Evolutionary conservation across 2,797 vertebrate genomes (phyloP).

Genomic region (Clarias fuscus): DNA sequence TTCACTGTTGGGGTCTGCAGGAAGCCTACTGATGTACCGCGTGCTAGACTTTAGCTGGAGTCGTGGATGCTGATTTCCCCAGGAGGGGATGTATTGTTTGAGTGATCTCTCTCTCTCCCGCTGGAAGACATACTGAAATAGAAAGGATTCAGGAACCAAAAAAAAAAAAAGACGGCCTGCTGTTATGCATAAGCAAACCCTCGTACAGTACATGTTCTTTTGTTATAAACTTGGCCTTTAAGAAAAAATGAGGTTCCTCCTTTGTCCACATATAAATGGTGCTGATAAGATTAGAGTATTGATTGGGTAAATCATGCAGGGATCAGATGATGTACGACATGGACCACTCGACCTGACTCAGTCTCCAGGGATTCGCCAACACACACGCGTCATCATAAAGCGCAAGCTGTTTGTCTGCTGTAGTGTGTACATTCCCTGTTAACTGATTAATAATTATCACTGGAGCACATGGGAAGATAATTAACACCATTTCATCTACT

Average conservation of each 20-base stretch:
- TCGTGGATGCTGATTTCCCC: constrained; percentile 17
- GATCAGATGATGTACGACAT: background rate
- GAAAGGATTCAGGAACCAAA: background rate
- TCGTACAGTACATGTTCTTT: background rate
- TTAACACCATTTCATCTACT: background rate
- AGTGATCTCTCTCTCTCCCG: constrained; percentile 8
- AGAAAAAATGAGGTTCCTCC: background rate
- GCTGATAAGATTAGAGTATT: constrained; percentile 31
- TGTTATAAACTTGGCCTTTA: constrained; percentile 15
- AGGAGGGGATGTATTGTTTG: constrained; percentile 25
- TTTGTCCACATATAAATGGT: background rate
- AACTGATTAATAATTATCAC: background rate
- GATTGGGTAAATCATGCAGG: constrained; percentile 1
- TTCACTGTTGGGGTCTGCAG: constrained; percentile 2
- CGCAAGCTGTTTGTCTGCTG: background rate
- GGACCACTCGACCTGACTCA: constrained; percentile 7
- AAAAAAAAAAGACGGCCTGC: background rate
- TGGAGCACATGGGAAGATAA: background rate
- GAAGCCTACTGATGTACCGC: constrained; percentile 10
- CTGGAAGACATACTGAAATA: constrained; percentile 3
- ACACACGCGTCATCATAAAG: background rate
- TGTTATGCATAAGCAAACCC: constrained; percentile 2
- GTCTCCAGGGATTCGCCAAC: background rate
- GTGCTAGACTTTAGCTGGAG: background rate
- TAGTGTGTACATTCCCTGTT: background rate